Evolutionary conservation across 2,113 vertebrate species (phyloP), one percentile per base, ranked within the genome.

Genomic region (Chamaea fasciata): DNA sequence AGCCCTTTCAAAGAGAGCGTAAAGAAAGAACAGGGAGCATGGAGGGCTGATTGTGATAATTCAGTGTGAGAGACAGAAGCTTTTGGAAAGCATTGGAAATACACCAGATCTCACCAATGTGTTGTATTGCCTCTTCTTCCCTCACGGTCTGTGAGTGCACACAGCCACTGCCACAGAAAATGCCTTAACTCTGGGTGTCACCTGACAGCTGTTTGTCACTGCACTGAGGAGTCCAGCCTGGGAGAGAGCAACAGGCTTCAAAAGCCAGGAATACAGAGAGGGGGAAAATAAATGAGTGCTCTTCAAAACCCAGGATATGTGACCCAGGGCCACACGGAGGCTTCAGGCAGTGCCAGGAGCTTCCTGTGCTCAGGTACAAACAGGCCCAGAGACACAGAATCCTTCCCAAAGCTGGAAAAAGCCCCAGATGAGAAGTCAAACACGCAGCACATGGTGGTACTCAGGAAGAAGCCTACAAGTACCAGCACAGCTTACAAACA

Each of bases 41-140:
- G 6, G 15, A 68, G 46, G 55, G 44, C 24, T 78, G 11, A 16
- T 2, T 37, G 41, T 28, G 62, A 4, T 69, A 16, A 65, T 62
- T 77, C 57, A 21, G 7, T 2, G 17, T 30, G 33, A 56, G 31
- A 24, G 2, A 44, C 24, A 44, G 39, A 0, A 60, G 24, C 57
- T 75, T 71, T 76, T 93, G 49, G 59, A 80, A 69, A 57, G 39
- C 7, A 87, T 60, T 74, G 63, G 41, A 67, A 77, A 57, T 5
- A 3, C 7, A 16, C 9, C 65, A 21, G 9, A 15, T 71, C 68
- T 82, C 41, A n/a, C 0, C 2, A 41, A 24, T 0, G 2, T 31
- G 14, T 35, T 30, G 19, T 15, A 3, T 26, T 47, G 5, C 5
- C 11, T 67, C 44, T 83, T 73, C 35, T 64, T 79, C 74, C 49